phyloP scores from a whole-genome alignment of 2,888 invertebrate species.

The Eristalinus aeneus region DNA sequence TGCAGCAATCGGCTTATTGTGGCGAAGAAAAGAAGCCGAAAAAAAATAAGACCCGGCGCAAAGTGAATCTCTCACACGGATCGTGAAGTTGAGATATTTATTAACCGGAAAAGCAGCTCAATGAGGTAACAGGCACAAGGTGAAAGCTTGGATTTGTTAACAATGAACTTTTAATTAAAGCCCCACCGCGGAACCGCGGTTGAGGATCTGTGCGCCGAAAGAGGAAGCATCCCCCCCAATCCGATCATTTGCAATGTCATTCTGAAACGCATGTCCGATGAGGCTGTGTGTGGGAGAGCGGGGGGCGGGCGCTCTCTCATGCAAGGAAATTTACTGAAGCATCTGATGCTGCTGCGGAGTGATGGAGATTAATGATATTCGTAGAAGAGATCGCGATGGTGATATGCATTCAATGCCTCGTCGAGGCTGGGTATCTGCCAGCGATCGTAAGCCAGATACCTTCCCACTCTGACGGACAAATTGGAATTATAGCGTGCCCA shows the following conservation, averaged over 20 bases:
- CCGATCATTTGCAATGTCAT: slow-evolving; percentile 38
- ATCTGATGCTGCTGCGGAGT: slow-evolving; percentile 25
- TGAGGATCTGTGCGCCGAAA: background rate
- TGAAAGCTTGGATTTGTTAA: slow-evolving; percentile 28
- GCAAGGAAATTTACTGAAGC: slow-evolving; percentile 36
- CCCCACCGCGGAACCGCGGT: background rate
- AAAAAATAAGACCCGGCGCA: background rate
- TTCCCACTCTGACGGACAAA: background rate
- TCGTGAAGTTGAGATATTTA: slow-evolving; percentile 22
- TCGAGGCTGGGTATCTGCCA: background rate
- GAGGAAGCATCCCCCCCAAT: background rate
- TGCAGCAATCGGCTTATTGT: slow-evolving; percentile 20
- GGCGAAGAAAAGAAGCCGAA: background rate
- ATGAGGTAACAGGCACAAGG: slow-evolving; percentile 47
- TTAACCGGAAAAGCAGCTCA: slow-evolving; percentile 32
- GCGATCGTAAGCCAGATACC: background rate
- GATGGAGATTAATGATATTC: slow-evolving; percentile 58
- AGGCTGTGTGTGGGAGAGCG: background rate
- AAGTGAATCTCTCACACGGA: slow-evolving; percentile 1
- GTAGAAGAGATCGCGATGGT: slow-evolving; percentile 22
- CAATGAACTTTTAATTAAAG: background rate
- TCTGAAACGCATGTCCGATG: slow-evolving; percentile 22
- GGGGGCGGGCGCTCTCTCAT: slow-evolving; percentile 2
- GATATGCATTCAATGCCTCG: slow-evolving; percentile 26
- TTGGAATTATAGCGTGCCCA: background rate